These are phyloP conservation scores for Idaea straminata DNA, from an alignment of 2,888 invertebrate species.

Conservation along the genomic window DNA sequence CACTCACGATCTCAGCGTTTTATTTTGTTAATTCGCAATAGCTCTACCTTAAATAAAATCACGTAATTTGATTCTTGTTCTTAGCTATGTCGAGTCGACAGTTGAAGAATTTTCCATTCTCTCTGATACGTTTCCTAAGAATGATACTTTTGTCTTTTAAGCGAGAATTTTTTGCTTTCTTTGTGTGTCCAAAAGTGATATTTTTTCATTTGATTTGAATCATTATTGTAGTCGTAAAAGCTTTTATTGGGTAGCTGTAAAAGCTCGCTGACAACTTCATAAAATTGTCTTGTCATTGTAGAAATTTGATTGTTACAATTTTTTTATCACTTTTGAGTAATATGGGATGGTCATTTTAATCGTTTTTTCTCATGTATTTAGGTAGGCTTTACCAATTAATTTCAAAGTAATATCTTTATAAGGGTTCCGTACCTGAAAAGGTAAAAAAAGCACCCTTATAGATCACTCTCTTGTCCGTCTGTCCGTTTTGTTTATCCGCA, in stretches of 20 bases:
- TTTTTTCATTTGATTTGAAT: too few species aligned
- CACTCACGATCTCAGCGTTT: slow-evolving; percentile 14
- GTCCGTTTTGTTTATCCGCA: too few species aligned
- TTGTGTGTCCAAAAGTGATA: background rate
- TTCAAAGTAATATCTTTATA: too few species aligned
- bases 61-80: slow-evolving; percentile 16
- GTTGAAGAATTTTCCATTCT: background rate
- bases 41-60: slow-evolving; percentile 12
- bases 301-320: background rate
- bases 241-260: background rate
- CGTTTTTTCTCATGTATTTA: too few species aligned
- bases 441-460: too few species aligned
- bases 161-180: background rate
- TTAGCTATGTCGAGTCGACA: background rate
- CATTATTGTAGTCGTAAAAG: background rate
- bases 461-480: too few species aligned
- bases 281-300: background rate
- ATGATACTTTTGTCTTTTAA: background rate
- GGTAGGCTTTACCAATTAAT: too few species aligned
- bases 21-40: slow-evolving; percentile 6
- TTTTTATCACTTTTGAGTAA: too few species aligned
- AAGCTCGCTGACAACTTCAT: background rate
- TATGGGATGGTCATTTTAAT: too few species aligned
- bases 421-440: too few species aligned
- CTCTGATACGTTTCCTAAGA: background rate